Percentiles rank a stretch among this genome's conserved stretches.
Conservation (phyloP, 1,140 invertebrate species). For the Prorops nasuta region DNA sequence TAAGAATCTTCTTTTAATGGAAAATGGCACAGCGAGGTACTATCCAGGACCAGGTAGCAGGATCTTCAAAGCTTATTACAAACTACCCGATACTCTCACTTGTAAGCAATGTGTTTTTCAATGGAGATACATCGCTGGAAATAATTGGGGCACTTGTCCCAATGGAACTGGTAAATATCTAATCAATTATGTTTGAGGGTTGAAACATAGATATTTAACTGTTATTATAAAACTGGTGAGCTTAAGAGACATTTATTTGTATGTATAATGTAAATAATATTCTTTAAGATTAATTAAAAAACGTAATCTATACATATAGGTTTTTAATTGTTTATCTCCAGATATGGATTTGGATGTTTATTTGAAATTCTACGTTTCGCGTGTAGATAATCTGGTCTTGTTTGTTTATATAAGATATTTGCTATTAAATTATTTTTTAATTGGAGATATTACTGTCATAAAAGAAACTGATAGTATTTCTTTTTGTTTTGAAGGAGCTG, state of each 20-base stretch:
- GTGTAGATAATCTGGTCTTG: not conserved
- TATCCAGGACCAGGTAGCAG: constrained; percentile 76
- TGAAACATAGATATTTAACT: not conserved
- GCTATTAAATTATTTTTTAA: no score
- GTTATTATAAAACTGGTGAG: no score
- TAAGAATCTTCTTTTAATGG: constrained; percentile 64
- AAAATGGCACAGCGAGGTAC: constrained; percentile 60
- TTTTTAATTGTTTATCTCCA: not conserved
- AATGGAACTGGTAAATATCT: constrained; percentile 61
- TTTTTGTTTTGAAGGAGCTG: constrained; percentile 64
- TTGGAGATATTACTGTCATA: no score
- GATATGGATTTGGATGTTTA: not conserved
- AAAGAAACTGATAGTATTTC: no score
- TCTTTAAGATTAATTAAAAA: no score
- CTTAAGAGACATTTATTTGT: no score
- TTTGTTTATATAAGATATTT: no score
- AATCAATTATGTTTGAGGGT: constrained; percentile 24
- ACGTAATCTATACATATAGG: not conserved
- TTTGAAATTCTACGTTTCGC: not conserved
- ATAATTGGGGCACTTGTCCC: constrained; percentile 75
- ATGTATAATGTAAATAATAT: no score
- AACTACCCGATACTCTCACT: constrained; percentile 66
- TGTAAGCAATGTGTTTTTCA: constrained; percentile 79
- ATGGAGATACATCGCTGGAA: constrained; percentile 79
- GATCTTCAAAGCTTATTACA: constrained; percentile 73